Conservation (phyloP, 2,797 vertebrate genomes). For the Myotis findleyi region DNA sequence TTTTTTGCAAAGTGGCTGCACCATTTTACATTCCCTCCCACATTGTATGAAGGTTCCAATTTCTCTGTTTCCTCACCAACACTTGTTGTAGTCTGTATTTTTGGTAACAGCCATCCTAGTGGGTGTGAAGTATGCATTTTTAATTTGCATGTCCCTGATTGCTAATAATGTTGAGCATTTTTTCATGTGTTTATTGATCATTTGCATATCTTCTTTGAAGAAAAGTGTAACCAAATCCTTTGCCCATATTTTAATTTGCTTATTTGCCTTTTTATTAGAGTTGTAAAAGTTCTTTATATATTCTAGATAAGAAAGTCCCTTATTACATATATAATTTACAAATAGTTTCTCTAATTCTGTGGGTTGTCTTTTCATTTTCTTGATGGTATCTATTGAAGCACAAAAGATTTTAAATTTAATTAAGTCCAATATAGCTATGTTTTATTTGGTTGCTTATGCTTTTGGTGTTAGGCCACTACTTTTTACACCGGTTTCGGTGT, state of each 20-base stretch:
- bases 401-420: not conserved
- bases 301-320: not conserved
- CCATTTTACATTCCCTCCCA: not conserved
- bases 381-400: not conserved
- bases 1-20: not conserved
- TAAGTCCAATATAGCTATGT: not conserved
- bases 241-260: not conserved
- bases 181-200: not conserved
- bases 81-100: not conserved
- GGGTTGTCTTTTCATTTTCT: not conserved
- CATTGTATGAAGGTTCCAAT: no score
- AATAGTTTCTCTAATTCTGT: not conserved
- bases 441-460: not conserved
- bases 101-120: no score
- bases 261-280: not conserved
- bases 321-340: not conserved
- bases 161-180: not conserved
- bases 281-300: not conserved
- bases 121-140: not conserved
- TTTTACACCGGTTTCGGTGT: rapidly evolving
- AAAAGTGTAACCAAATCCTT: not conserved
- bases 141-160: not conserved
- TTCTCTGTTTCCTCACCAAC: not conserved
- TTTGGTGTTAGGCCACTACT: not conserved
- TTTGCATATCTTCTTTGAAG: not conserved